Evolutionary conservation across 2,888 invertebrate genomes (phyloP).

Genomic region (Xylocampa areola): DNA sequence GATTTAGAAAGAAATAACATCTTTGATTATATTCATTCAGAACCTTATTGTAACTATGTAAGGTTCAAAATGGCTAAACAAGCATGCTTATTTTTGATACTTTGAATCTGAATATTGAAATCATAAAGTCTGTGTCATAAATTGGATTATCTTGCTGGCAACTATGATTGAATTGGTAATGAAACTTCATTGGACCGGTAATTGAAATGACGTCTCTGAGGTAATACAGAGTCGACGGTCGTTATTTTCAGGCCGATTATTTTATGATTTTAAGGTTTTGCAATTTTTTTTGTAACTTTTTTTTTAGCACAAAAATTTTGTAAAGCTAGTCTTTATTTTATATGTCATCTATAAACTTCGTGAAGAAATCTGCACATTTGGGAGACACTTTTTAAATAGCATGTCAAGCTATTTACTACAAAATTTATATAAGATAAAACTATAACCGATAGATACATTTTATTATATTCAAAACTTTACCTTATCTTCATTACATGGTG

Average conservation of each 20-base stretch:
- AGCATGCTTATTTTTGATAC: conserved; percentile 35
- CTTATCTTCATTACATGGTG: background rate
- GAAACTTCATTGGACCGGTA: conserved; percentile 49
- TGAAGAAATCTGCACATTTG: background rate
- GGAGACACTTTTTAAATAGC: background rate
- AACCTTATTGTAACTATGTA: background rate
- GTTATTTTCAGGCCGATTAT: conserved; percentile 22
- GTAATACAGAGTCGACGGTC: conserved; percentile 21
- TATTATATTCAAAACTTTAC: background rate
- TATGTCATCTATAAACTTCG: conserved; percentile 1
- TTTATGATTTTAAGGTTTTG: conserved; percentile 18
- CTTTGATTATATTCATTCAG: background rate
- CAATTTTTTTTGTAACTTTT: conserved; percentile 22
- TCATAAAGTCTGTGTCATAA: conserved; percentile 47
- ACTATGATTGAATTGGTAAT: conserved; percentile 55
- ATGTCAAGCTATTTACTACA: no score
- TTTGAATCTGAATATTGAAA: conserved; percentile 45
- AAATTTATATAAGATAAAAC: background rate
- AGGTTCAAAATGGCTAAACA: conserved; percentile 13
- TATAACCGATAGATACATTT: background rate
- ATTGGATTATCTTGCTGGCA: conserved; percentile 47
- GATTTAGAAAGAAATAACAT: conserved; percentile 48
- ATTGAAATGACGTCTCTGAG: conserved; percentile 41
- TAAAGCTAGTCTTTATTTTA: conserved; percentile 7
- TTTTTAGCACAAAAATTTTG: conserved; percentile 9